Percentiles rank a stretch among this genome's conserved stretches.
phyloP scores from a whole-genome alignment of 2,797 vertebrate genomes.

The Sebastiscus tertius region DNA sequence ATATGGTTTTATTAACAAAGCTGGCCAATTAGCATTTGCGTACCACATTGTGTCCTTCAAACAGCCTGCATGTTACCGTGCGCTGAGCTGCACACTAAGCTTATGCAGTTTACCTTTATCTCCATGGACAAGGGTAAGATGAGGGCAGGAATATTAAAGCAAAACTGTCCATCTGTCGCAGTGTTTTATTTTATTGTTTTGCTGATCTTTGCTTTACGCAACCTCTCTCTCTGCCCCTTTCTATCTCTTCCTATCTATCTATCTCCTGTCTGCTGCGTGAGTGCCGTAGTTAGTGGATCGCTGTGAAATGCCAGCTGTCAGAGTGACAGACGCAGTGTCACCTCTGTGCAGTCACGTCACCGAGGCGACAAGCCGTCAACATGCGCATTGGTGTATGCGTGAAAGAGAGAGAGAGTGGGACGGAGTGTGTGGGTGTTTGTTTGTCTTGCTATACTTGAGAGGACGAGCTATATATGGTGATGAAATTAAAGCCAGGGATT shows the following conservation, averaged over 20 bases:
- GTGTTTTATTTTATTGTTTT: slow-evolving; percentile 64
- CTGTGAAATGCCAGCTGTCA: slow-evolving; percentile 78
- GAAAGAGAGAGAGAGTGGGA: slow-evolving; percentile 1
- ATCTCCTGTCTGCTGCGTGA: slow-evolving; percentile 48
- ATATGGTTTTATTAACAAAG: slow-evolving; percentile 42
- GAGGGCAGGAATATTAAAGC: slow-evolving; percentile 56
- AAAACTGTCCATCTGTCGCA: slow-evolving; percentile 60
- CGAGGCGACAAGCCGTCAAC: slow-evolving; percentile 65
- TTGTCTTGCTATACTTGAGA: slow-evolving; percentile 19
- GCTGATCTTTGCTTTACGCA: slow-evolving; percentile 58
- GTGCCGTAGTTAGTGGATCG: slow-evolving; percentile 58
- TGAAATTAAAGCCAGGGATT: slow-evolving; percentile 22
- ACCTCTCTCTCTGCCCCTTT: slow-evolving; percentile 3
- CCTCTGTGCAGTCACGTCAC: slow-evolving; percentile 68
- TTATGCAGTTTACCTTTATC: slow-evolving; percentile 39
- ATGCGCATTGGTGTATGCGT: slow-evolving; percentile 32
- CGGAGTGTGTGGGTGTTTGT: slow-evolving; percentile 20
- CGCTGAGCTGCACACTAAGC: slow-evolving; percentile 5
- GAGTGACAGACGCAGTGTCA: slow-evolving; percentile 72
- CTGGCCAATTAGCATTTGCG: slow-evolving; percentile 25
- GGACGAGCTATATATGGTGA: slow-evolving; percentile 1
- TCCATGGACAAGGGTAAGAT: slow-evolving; percentile 49
- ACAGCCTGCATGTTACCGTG: background rate
- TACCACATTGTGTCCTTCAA: slow-evolving; percentile 15
- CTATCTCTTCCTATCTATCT: slow-evolving; percentile 47